phyloP scores from a whole-genome alignment of 1,140 invertebrate species.

The Heliconius congener region DNA sequence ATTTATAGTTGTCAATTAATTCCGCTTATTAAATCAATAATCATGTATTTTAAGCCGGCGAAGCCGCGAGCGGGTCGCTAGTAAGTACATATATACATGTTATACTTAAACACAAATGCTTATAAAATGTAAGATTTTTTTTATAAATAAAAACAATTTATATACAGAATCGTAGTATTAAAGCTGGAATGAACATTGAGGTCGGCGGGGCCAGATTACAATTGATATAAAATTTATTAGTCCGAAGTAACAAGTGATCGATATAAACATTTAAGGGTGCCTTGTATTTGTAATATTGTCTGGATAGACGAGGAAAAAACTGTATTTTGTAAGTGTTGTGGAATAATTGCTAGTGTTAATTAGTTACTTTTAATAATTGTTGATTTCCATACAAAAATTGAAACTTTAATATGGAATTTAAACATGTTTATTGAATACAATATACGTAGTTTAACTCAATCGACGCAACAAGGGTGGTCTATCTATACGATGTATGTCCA shows the following conservation, averaged over 20 bases:
- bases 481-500: too few relatives aligned
- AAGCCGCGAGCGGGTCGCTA: too few relatives aligned
- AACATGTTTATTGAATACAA: too few relatives aligned
- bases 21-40: too few relatives aligned
- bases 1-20: too few relatives aligned
- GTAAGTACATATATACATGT: background rate
- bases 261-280: background rate
- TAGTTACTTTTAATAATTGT: too few relatives aligned
- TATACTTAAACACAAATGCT: background rate
- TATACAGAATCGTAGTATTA: background rate
- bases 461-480: too few relatives aligned
- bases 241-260: background rate
- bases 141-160: background rate
- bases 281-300: background rate
- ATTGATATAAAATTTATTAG: constrained; percentile 40
- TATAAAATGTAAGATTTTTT: background rate
- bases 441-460: too few relatives aligned
- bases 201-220: constrained; percentile 34
- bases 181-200: background rate
- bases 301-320: background rate
- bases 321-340: background rate
- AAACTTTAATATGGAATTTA: too few relatives aligned
- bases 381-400: too few relatives aligned
- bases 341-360: background rate
- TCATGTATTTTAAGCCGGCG: too few relatives aligned